phyloP scores from a whole-genome alignment of 1,140 invertebrate genomes.

The Apis dorsata region DNA sequence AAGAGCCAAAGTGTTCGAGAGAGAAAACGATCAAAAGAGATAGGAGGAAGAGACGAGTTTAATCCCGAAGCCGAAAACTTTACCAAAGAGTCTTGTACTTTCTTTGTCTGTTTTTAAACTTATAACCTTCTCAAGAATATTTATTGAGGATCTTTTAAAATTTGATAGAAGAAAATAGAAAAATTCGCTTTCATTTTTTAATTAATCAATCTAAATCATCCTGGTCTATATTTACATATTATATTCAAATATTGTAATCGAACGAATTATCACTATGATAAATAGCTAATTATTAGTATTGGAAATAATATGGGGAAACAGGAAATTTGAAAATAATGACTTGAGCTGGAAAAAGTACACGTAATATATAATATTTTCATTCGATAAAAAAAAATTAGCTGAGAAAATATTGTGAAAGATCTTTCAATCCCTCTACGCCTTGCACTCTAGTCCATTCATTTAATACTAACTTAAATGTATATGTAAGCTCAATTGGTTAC shows the following conservation, averaged over 20 bases:
- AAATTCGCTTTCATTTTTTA: conserved; percentile 29
- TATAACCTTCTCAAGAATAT: conserved; percentile 39
- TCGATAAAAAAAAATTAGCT: conserved; percentile 19
- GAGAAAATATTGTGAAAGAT: conserved; percentile 21
- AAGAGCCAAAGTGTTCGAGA: conserved; percentile 56
- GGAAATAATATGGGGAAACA: not conserved
- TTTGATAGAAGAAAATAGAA: conserved; percentile 26
- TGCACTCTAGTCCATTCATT: not conserved
- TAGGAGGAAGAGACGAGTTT: conserved; percentile 37
- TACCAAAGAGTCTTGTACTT: conserved; percentile 38
- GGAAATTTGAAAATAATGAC: conserved; percentile 20
- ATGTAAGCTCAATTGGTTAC: not conserved
- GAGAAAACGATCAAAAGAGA: conserved; percentile 14
- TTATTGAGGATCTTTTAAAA: conserved; percentile 56
- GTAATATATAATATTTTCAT: not conserved
- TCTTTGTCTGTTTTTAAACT: conserved; percentile 31
- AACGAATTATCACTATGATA: not conserved
- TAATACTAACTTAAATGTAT: not conserved
- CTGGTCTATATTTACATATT: too few relatives aligned
- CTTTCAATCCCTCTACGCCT: not conserved
- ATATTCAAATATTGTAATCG: conserved; percentile 22
- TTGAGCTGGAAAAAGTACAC: conserved; percentile 8
- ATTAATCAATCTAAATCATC: not conserved
- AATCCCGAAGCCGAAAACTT: conserved; percentile 60
- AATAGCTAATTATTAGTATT: conserved; percentile 7